phyloP scores from a whole-genome alignment of 1,140 invertebrate species.

The Drosophila bocki region DNA sequence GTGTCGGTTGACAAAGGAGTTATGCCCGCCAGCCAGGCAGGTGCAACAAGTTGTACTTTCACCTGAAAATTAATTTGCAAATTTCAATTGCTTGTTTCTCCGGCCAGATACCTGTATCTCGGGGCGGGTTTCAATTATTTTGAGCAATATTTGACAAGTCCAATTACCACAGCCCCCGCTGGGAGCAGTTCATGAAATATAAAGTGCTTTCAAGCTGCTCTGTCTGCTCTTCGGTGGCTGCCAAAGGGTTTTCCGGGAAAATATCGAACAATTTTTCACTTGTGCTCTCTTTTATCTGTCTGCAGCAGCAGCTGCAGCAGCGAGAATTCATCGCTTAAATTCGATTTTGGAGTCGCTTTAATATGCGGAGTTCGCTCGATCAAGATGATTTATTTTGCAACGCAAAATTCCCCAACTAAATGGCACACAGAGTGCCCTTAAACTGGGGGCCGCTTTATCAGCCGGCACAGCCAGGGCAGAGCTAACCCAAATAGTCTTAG shows the following conservation, averaged over 20 bases:
- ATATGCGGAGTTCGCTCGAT: constrained; percentile 70
- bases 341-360: constrained; percentile 55
- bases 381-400: constrained; percentile 74
- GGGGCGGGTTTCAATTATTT: constrained; percentile 4
- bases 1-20: constrained; percentile 73
- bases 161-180: constrained; percentile 25
- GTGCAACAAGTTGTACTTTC: constrained; percentile 71
- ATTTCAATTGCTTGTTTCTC: constrained; percentile 31
- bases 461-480: constrained; percentile 38
- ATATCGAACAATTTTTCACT: constrained; percentile 51
- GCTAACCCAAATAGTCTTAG: constrained; percentile 60
- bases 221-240: neutral
- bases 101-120: neutral
- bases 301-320: constrained; percentile 16
- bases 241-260: constrained; percentile 22
- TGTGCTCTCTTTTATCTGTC: constrained; percentile 31
- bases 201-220: constrained; percentile 14
- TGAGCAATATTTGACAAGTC: constrained; percentile 17
- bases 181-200: constrained; percentile 13
- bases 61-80: constrained; percentile 32
- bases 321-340: constrained; percentile 29
- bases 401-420: constrained; percentile 38
- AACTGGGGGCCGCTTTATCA: constrained; percentile 52
- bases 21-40: constrained; percentile 32
- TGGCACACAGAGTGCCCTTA: constrained; percentile 41